Evolutionary conservation across 2,888 invertebrate genomes (phyloP), one percentile per base, ranked within the genome.

Genomic region (Caenorhabditis virilis): DNA sequence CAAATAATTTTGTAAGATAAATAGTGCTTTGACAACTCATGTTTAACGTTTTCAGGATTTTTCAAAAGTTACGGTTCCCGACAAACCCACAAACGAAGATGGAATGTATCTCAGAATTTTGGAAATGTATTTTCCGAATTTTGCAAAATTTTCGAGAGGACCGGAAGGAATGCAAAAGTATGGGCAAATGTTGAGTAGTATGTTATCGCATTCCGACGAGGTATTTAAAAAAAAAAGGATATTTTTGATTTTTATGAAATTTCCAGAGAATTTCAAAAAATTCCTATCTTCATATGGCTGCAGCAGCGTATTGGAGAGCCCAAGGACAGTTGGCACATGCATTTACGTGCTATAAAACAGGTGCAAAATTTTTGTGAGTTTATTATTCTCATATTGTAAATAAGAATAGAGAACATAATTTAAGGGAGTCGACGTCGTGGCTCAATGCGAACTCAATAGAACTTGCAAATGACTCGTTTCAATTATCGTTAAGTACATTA

Each of bases 301-400:
- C 69, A 6, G 70, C 73, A n/a, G 66, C 66, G 1, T 73, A 66
- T 39, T 71, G 70, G 73, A 53, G 70, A 35, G 50, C 61, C 1
- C 57, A 63, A 26, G 70, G 73, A 43, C 54, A 59, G 27, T 38
- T 61, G 7, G 50, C 59, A 11, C 51, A 70, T 20, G 73, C 73
- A 0, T 35, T 58, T 23, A 41, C 51, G 1, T 73, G 73, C 30
- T 72, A 69, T 35, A 50, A 51, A 7, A 60, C 72, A 18, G 43
- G 25, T 2, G 15, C n/a, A 16, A 16, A 26, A 15, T 16, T 45
- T n/a, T 16, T 45, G 43, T 45, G 13, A 45, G 27, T 18, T 27
- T 16, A 7, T 15, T 6, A 20, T 39, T 39, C 9, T 11, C 9
- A 16, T 20, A 20, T 16, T 16, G 4, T 9, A 39, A 18, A 39